Percentiles rank a stretch among this genome's conserved stretches.
Conservation (phyloP, 2,888 invertebrate genomes). For the Tanytarsus gracilentus region DNA sequence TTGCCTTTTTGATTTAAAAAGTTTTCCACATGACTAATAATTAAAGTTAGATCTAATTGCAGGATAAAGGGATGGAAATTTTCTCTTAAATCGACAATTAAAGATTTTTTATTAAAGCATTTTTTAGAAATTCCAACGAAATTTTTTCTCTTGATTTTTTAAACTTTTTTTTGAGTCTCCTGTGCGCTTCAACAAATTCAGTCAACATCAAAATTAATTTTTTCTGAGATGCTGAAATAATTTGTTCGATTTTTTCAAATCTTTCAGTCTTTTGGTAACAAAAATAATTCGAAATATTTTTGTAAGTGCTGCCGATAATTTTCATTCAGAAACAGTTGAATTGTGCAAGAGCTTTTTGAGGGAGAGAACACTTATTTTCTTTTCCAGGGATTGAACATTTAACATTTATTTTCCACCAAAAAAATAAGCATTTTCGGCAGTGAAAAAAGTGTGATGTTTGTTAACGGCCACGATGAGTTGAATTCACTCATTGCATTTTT, state of each 20-base stretch:
- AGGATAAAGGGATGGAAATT: not conserved
- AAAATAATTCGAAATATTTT: not conserved
- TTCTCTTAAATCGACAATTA: not conserved
- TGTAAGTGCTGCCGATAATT: conserved; percentile 3
- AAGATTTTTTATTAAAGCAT: conserved; percentile 3
- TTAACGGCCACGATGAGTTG: too few species aligned
- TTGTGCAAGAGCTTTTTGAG: too few species aligned
- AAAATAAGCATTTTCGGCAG: too few species aligned
- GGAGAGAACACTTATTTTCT: too few species aligned
- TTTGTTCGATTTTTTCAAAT: not conserved
- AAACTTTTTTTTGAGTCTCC: conserved; percentile 8
- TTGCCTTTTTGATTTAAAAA: too few species aligned
- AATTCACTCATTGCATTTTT: too few species aligned
- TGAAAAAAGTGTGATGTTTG: too few species aligned
- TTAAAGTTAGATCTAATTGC: too few species aligned
- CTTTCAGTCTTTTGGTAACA: conserved; percentile 2
- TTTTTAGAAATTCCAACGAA: conserved; percentile 4
- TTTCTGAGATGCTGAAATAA: not conserved
- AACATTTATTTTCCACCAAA: too few species aligned
- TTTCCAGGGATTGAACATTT: too few species aligned
- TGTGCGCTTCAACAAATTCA: not conserved
- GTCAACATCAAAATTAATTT: not conserved
- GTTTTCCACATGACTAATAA: too few species aligned
- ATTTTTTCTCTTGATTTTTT: not conserved
- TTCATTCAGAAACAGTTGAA: not conserved